phyloP scores from a whole-genome alignment of 1,140 invertebrate genomes.

The Conopomorpha cramerella region DNA sequence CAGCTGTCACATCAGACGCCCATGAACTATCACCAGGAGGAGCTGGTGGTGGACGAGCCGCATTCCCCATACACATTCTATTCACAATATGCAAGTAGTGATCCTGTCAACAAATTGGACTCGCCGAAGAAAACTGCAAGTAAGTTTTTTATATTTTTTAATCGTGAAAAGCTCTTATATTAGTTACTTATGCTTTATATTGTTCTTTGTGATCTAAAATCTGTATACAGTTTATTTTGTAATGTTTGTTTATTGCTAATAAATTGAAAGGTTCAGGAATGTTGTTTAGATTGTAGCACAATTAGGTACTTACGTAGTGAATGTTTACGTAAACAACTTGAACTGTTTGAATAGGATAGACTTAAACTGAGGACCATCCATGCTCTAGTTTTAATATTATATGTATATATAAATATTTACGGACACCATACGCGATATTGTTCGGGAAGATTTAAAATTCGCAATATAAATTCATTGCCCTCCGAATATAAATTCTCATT shows the following conservation, averaged over 20 bases:
- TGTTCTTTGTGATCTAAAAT: background rate
- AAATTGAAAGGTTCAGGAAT: background rate
- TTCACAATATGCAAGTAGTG: background rate
- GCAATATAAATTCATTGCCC: background rate
- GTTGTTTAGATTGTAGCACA: background rate
- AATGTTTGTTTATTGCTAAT: too few species aligned
- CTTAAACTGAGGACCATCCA: too few species aligned
- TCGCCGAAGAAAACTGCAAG: conserved; percentile 14
- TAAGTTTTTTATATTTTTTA: conserved; percentile 14
- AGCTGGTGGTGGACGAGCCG: conserved; percentile 3
- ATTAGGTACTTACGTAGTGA: background rate
- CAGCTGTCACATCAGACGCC: background rate
- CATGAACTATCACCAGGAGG: too few species aligned
- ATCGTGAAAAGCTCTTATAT: too few species aligned
- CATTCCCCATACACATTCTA: background rate
- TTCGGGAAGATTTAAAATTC: too few species aligned
- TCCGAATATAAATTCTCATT: background rate
- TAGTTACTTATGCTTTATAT: background rate
- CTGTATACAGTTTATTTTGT: too few species aligned
- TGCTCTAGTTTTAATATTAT: too few species aligned
- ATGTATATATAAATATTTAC: too few species aligned
- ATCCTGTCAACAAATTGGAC: background rate
- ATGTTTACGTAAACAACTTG: background rate
- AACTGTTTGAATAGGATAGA: too few species aligned
- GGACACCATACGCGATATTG: too few species aligned